Evolutionary conservation across 2,797 vertebrate species (phyloP).

Genomic region (Manis crassicaudata): DNA sequence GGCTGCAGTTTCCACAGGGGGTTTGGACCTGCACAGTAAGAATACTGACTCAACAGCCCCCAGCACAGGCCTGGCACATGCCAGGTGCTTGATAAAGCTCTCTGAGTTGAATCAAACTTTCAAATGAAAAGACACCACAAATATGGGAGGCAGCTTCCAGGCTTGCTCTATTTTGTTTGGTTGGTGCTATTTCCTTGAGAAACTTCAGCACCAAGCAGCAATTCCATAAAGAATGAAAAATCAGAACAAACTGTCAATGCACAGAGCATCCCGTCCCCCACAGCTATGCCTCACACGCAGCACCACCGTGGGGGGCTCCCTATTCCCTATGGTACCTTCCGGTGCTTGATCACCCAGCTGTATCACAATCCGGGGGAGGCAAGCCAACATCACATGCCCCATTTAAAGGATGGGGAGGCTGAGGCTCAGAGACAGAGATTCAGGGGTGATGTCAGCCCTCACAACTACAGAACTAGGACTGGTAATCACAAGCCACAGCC

Average conservation of each 20-base stretch:
- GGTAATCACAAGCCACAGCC: background rate
- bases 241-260: background rate
- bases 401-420: accelerated
- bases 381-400: accelerated
- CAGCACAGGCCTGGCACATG: accelerated
- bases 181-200: background rate
- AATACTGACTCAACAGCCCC: accelerated
- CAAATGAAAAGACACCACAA: background rate
- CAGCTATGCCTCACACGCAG: accelerated
- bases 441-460: background rate
- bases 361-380: accelerated
- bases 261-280: background rate
- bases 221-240: background rate
- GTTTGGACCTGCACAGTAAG: background rate
- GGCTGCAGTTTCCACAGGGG: too few species aligned
- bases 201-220: background rate
- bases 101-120: background rate
- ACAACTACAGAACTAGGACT: background rate
- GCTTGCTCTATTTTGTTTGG: too few species aligned
- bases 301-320: accelerated
- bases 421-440: background rate
- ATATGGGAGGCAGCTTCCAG: accelerated
- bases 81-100: background rate
- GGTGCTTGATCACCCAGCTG: accelerated
- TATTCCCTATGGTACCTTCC: background rate